A percentile compares a stretch with the other conserved stretches of the same genome.
Evolutionary conservation across 2,888 invertebrate genomes (phyloP).

Genomic region (Calephelis perditalis): DNA sequence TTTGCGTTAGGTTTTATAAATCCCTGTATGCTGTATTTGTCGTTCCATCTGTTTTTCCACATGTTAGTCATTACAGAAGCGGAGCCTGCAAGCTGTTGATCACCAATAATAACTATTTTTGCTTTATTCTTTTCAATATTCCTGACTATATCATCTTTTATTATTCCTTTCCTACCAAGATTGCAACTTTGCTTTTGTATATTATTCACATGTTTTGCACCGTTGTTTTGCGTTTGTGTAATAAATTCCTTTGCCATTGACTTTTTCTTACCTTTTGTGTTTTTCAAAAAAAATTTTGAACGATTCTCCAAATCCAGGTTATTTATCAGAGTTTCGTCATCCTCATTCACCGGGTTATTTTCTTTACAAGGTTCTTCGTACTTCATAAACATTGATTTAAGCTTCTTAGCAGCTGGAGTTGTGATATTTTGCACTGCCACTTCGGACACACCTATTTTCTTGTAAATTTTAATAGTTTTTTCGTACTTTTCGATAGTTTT

Average conservation of each 20-base stretch:
- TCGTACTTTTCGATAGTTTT: not conserved
- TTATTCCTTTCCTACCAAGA: not conserved
- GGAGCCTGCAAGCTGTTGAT: not conserved
- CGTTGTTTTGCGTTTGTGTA: not conserved
- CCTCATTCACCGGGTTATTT: too few species aligned
- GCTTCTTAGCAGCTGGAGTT: not conserved
- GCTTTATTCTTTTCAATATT: not conserved
- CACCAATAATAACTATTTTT: conserved; percentile 8
- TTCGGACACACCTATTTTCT: conserved; percentile 7
- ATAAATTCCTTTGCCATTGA: not conserved
- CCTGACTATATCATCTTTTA: not conserved
- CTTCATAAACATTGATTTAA: conserved; percentile 4
- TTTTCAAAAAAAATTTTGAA: not conserved
- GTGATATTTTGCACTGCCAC: not conserved
- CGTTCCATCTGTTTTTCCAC: not conserved
- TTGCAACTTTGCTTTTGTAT: too few species aligned
- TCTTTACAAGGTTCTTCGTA: not conserved
- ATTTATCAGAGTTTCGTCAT: not conserved
- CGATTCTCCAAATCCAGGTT: not conserved
- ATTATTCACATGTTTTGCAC: too few species aligned
- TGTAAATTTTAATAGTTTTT: conserved; percentile 3
- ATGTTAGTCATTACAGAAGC: not conserved
- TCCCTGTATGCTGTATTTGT: conserved; percentile 1
- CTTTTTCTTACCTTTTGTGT: not conserved
- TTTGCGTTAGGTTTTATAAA: conserved; percentile 2